Percentiles rank a stretch among this genome's conserved stretches.
These are phyloP conservation scores for Drosophila macrospina DNA, from an alignment of 2,888 invertebrate species.

Conservation along the genomic window DNA sequence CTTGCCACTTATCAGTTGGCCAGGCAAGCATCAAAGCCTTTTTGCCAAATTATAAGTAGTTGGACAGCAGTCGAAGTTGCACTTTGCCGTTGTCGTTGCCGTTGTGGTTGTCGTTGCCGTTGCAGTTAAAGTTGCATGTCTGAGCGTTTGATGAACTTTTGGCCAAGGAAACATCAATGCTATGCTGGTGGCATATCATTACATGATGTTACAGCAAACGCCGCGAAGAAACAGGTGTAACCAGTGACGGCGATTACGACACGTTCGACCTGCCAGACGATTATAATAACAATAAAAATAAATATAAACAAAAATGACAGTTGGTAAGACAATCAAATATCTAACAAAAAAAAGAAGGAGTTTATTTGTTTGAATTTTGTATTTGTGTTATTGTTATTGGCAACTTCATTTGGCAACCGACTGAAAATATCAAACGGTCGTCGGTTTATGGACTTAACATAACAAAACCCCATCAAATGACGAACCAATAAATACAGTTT, in stretches of 20 bases:
- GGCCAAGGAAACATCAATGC: conserved; percentile 37
- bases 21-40: conserved; percentile 49
- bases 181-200: conserved; percentile 72
- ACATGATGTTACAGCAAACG: conserved; percentile 55
- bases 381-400: conserved; percentile 34
- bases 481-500: conserved; percentile 68
- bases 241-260: conserved; percentile 74
- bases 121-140: conserved; percentile 39
- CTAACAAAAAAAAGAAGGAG: conserved; percentile 35
- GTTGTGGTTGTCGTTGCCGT: conserved; percentile 21
- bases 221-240: conserved; percentile 71
- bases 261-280: conserved; percentile 62
- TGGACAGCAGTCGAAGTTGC: conserved; percentile 36
- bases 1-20: conserved; percentile 43
- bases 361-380: conserved; percentile 34
- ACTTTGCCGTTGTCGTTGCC: conserved; percentile 18
- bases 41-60: conserved; percentile 54
- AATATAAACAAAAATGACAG: conserved; percentile 1
- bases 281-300: conserved; percentile 72
- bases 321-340: conserved; percentile 2
- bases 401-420: conserved; percentile 48
- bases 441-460: conserved; percentile 59
- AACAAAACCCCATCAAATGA: conserved; percentile 55
- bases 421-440: conserved; percentile 74
- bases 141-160: conserved; percentile 76